Evolutionary conservation across 2,888 invertebrate genomes (phyloP), one percentile per base, ranked within the genome.

Genomic region (Catocala fraxini): DNA sequence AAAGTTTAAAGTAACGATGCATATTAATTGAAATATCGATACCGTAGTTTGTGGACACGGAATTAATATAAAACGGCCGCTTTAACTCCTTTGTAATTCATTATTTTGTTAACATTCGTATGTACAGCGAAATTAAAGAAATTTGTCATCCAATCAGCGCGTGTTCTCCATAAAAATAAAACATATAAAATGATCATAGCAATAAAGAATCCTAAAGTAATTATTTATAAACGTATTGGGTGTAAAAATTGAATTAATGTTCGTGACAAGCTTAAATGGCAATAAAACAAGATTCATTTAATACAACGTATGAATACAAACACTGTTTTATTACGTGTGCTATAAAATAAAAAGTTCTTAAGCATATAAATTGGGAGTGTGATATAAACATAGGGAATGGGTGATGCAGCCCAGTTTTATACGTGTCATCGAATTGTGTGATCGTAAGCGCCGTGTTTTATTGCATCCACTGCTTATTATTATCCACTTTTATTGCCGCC

Each of bases 1-100:
- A 82, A 89, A 91, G 84, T 90, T 90, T 86, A 84, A 86, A 89
- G 87, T 88, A 89, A 89, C 87, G 88, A 87, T 86, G 88, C 88
- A 87, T 89, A 90, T 89, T 91, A 87, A 91, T 90, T 88, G 83
- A 84, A 83, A 86, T 86, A 86, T 88, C 84, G 86, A 89, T 88
- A 82, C 77, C 75, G 82, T 80, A 82, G 84, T 85, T 88, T 82
- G 82, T 78, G 80, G 79, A 71, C 69, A 68, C 65, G 65, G 67
- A 61, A 65, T 72, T 71, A 63, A 70, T 61, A 65, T 75, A 73
- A 71, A 74, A 79, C 68, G 70, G 68, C 68, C 65, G 71, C 71
- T 72, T 51, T 52, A 34, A 54, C 48, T 60, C 45, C 34, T 59
- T 59, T 52, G 34, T 47, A 25, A 53, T 53, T 49, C 7, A 9